Conservation (phyloP, 2,888 invertebrate species). For the Spodoptera picta region DNA sequence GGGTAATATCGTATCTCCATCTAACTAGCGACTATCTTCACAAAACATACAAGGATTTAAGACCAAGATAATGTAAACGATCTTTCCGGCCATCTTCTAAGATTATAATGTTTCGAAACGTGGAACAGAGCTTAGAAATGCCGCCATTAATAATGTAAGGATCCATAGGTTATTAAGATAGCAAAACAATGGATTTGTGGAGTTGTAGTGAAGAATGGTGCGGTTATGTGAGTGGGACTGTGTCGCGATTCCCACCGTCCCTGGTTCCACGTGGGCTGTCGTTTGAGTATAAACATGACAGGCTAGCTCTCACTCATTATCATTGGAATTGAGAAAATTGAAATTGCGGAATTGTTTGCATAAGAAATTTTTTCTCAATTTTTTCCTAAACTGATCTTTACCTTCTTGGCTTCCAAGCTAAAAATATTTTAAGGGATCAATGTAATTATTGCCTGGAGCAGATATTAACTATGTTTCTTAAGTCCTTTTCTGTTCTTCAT, state of each 20-base stretch:
- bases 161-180: conserved; percentile 50
- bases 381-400: no score
- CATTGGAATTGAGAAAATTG: conserved; percentile 58
- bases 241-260: conserved; percentile 59
- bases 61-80: conserved; percentile 19
- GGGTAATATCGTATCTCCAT: conserved; percentile 41
- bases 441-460: no score
- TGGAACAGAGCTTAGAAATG: conserved; percentile 28
- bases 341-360: conserved; percentile 1
- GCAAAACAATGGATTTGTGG: conserved; percentile 47
- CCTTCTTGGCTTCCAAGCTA: no score
- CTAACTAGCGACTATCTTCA: conserved; percentile 30
- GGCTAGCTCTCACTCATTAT: conserved; percentile 67
- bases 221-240: conserved; percentile 37
- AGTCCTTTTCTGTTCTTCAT: no score
- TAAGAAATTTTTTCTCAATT: no score
- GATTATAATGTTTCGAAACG: conserved; percentile 46
- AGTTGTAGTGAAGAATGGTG: conserved; percentile 36
- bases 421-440: no score
- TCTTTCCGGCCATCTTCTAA: conserved; percentile 29
- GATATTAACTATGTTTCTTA: no score
- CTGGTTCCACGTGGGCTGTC: conserved; percentile 61
- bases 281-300: conserved; percentile 65
- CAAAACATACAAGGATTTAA: conserved; percentile 25
- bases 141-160: conserved; percentile 41